phyloP scores from a whole-genome alignment of 2,797 vertebrate species.

The Phalanger gymnotis region DNA sequence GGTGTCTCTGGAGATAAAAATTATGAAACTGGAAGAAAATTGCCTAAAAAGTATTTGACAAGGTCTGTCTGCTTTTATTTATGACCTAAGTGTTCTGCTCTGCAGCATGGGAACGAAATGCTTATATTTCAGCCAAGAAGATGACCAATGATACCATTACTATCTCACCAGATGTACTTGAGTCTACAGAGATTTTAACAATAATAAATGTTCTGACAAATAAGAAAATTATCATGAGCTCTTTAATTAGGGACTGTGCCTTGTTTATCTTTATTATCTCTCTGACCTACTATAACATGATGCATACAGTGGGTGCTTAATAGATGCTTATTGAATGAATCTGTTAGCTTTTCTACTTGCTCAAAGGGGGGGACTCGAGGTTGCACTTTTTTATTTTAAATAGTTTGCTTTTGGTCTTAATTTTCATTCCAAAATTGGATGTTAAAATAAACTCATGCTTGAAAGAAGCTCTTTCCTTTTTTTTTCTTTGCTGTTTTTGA shows the following conservation, averaged over 20 bases:
- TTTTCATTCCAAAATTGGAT: constrained; percentile 2
- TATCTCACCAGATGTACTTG: neutral
- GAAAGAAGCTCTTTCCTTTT: neutral
- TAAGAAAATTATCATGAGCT: neutral
- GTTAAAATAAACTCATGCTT: neutral
- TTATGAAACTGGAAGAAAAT: constrained; percentile 23
- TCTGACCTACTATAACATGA: neutral
- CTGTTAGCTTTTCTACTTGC: neutral
- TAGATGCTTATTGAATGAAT: neutral
- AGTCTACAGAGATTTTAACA: neutral
- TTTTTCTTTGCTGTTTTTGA: neutral
- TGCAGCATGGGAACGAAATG: neutral
- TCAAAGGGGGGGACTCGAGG: neutral
- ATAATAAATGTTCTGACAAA: neutral
- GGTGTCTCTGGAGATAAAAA: neutral
- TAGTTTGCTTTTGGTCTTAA: constrained; percentile 14
- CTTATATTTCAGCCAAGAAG: neutral
- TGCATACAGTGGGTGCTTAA: neutral
- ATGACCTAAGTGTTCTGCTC: neutral
- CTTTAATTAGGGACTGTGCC: neutral
- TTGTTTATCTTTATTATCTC: neutral
- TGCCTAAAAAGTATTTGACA: neutral
- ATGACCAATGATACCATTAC: neutral
- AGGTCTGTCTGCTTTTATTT: neutral
- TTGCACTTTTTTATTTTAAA: neutral